Conservation (phyloP, 2,888 invertebrate species). For the Melolontha melolontha region DNA sequence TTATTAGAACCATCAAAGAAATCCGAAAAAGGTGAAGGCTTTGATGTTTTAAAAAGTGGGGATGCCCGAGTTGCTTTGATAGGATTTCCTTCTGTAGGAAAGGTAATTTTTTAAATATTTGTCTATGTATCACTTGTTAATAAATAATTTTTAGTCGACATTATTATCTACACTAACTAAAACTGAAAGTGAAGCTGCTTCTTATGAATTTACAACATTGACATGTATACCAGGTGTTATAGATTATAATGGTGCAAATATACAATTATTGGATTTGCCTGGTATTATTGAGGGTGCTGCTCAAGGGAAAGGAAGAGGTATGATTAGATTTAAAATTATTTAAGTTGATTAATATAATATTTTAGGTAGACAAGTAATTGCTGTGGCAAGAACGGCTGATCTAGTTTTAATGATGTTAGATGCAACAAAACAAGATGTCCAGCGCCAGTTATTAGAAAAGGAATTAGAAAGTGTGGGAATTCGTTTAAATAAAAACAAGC, state of each 20-base stretch:
- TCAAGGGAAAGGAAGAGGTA: conserved; percentile 70
- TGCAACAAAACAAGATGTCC: conserved; percentile 97
- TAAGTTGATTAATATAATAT: conserved; percentile 18
- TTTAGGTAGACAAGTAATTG: conserved; percentile 79
- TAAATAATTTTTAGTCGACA: conserved; percentile 80
- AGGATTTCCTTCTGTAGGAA: conserved; percentile 98
- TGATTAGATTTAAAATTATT: neutral
- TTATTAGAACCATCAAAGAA: conserved; percentile 95
- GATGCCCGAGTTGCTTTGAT: conserved; percentile 98
- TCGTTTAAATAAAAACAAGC: conserved; percentile 92
- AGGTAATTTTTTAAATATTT: conserved; percentile 69
- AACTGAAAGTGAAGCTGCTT: conserved; percentile 96
- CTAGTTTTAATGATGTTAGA: conserved; percentile 99
- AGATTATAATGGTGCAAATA: conserved; percentile 98
- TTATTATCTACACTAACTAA: conserved; percentile 93
- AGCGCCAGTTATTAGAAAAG: conserved; percentile 88
- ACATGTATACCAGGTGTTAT: conserved; percentile 99
- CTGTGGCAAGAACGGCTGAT: conserved; percentile 98
- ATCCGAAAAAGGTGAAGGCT: conserved; percentile 95
- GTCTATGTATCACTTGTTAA: neutral
- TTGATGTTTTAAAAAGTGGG: conserved; percentile 99
- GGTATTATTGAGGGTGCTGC: conserved; percentile 99
- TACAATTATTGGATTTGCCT: conserved; percentile 97
- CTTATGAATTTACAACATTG: conserved; percentile 98
- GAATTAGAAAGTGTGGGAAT: conserved; percentile 99